Percentiles rank a stretch among this genome's conserved stretches.
Conservation (phyloP, 1,140 invertebrate species). For the Aphis craccivora region DNA sequence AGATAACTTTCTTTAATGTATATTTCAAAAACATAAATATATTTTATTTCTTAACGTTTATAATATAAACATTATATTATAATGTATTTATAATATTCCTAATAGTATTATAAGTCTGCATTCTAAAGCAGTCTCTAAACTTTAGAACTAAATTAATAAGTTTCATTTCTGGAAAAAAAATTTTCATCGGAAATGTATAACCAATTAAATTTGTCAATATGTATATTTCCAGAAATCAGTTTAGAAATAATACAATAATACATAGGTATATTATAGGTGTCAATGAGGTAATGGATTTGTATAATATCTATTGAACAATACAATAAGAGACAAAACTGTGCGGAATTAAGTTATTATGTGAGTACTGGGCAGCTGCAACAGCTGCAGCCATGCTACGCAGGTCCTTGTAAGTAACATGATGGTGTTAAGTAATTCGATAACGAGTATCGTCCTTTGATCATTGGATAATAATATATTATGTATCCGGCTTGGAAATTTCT, state of each 20-base stretch:
- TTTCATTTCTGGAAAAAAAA: not conserved
- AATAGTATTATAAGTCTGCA: not conserved
- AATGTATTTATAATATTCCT: not conserved
- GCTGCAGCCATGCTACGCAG: no score
- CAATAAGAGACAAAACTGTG: not conserved
- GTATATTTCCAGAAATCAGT: not conserved
- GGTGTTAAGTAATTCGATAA: not conserved
- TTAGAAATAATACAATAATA: not conserved
- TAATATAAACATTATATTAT: no score
- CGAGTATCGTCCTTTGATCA: not conserved
- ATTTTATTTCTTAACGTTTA: not conserved
- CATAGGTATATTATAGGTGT: no score
- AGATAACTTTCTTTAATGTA: not conserved
- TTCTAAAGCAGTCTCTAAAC: not conserved
- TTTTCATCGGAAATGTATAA: no score
- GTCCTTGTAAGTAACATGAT: not conserved
- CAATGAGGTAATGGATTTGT: not conserved
- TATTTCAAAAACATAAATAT: not conserved
- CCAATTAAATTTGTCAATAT: not conserved
- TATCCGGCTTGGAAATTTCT: not conserved
- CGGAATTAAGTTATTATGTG: not conserved
- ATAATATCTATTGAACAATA: not conserved
- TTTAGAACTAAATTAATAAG: not conserved
- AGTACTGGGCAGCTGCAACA: no score
- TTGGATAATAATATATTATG: not conserved